phyloP scores from a whole-genome alignment of 2,113 vertebrate species.

The Neotoma lepida region DNA sequence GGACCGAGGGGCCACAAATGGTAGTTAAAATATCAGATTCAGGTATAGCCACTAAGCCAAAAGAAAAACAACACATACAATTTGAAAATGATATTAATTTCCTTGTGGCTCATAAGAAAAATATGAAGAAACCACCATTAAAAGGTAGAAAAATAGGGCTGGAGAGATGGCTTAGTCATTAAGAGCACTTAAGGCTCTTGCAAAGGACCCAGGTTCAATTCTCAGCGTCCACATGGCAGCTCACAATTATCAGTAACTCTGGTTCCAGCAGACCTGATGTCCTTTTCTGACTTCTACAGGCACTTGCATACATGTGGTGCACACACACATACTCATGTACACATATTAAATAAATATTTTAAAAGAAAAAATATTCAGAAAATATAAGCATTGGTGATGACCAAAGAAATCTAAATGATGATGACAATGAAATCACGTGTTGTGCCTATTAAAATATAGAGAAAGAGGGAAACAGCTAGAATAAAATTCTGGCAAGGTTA shows the following conservation, averaged over 20 bases:
- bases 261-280: neutral
- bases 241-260: neutral
- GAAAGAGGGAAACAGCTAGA: neutral
- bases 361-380: neutral
- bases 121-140: neutral
- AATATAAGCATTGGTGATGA: neutral
- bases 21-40: neutral
- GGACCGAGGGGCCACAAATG: neutral
- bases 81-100: constrained; percentile 3
- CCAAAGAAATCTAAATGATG: constrained; percentile 42
- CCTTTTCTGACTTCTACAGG: neutral
- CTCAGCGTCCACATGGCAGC: neutral
- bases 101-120: constrained; percentile 11
- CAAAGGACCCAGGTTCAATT: neutral
- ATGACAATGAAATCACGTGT: neutral
- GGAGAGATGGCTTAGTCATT: neutral
- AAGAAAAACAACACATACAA: neutral
- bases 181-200: too few species aligned
- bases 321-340: neutral
- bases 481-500: neutral
- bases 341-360: neutral
- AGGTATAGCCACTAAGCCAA: neutral
- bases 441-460: neutral
- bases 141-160: neutral
- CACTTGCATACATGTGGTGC: neutral